phyloP scores from a whole-genome alignment of 2,797 vertebrate species.

The Ataeniobius toweri region DNA sequence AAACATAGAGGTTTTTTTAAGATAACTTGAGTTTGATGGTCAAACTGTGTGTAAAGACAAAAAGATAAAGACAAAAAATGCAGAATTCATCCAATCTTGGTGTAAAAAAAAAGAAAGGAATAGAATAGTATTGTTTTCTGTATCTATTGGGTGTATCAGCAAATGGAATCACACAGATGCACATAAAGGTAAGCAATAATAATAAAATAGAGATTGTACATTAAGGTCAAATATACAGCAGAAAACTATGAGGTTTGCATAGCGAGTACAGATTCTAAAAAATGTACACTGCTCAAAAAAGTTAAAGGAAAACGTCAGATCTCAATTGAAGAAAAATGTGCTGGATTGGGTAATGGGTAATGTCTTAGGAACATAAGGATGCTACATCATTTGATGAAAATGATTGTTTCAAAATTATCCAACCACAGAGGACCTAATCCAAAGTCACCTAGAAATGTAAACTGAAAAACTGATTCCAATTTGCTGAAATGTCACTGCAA shows the following conservation, averaged over 20 bases:
- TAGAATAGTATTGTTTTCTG: background rate
- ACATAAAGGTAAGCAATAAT: background rate
- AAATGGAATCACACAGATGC: background rate
- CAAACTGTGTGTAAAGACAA: slow-evolving; percentile 12
- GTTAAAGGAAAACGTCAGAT: too few relatives aligned
- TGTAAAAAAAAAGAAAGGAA: background rate
- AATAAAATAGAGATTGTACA: background rate
- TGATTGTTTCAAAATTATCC: too few relatives aligned
- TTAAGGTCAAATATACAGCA: background rate
- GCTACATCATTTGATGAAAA: too few relatives aligned
- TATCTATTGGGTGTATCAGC: background rate
- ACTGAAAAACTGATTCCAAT: too few relatives aligned
- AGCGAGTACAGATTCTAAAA: background rate
- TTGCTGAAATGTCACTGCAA: too few relatives aligned
- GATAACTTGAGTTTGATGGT: slow-evolving; percentile 8
- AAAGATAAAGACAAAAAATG: slow-evolving; percentile 4
- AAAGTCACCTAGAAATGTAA: too few relatives aligned
- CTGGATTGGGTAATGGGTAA: too few relatives aligned
- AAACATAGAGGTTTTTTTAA: background rate
- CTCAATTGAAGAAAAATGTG: too few relatives aligned
- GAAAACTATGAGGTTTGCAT: background rate
- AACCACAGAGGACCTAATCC: too few relatives aligned
- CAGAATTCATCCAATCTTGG: background rate
- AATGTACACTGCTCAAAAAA: background rate
- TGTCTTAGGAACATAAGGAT: too few relatives aligned